Evolutionary conservation across 2,888 invertebrate genomes (phyloP), one percentile per base, ranked within the genome.

Genomic region (Endotricha flammealis): DNA sequence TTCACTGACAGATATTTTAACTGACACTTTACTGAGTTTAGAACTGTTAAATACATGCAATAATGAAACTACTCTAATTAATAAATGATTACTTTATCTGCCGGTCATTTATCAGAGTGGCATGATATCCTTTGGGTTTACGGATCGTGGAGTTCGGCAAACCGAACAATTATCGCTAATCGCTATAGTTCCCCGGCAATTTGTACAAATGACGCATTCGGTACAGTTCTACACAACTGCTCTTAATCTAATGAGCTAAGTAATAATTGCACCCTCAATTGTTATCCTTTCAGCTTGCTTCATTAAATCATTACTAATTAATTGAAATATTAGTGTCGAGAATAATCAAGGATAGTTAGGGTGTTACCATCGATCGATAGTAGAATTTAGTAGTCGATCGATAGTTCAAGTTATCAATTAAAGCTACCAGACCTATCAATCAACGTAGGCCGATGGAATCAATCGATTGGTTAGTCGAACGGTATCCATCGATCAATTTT

Each of bases 81-180:
- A 29, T 29, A 10, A 11, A 16, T 23, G 20, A 12, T 17, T 13
- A 11, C 34, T 34, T 37, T 32, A 34, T 33, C 14, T 29, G 12
- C 11, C 8, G 10, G 25, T 36, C 31, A 44, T 42, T 44, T 42
- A 33, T 44, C 40, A 42, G 22, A 29, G 16, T 29, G 23, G 22
- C 24, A 37, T 36, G 20, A 12, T 29, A 41, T 32, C 27, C 29
- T 33, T 37, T 31, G 20, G 53, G 53, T 59, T 50, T 50, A 60
- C 57, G 56, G 67, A 66, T 61, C 60, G 48, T 48, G 62, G 65
- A 59, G 71, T 79, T 80, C 62, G 69, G 68, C 57, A 57, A 70
- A 67, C 72, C 70, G 45, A 72, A 59, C 68, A 70, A 80, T 81
- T 78, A 78, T 59, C 64, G 51, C 67, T 79, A 79, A 83, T 77